A percentile compares a stretch with the other conserved stretches of the same genome.
phyloP scores from a whole-genome alignment of 2,797 vertebrate species.

The Nannoperca australis region DNA sequence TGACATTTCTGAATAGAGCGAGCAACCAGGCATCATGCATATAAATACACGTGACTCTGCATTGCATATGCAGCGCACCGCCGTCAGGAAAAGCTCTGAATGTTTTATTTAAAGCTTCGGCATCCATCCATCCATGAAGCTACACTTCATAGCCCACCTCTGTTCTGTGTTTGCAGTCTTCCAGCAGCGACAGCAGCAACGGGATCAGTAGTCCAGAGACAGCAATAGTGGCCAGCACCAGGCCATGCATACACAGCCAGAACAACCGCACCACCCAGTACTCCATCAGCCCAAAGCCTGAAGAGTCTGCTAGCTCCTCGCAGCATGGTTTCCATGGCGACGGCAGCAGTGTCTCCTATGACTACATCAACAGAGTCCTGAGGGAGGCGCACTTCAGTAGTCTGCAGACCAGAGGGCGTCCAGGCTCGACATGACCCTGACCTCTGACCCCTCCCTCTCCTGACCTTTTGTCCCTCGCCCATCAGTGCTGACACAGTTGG shows the following conservation, averaged over 20 bases:
- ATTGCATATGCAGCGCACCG: constrained; percentile 20
- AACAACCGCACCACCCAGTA: constrained; percentile 73
- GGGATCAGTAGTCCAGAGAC: constrained; percentile 92
- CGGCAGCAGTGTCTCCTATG: constrained; percentile 89
- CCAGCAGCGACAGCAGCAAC: constrained; percentile 91
- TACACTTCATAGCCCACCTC: constrained; percentile 10
- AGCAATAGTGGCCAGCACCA: constrained; percentile 80
- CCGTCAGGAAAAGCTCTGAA: constrained; percentile 20
- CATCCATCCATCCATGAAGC: constrained; percentile 17
- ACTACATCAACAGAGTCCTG: constrained; percentile 97
- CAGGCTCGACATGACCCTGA: constrained; percentile 88
- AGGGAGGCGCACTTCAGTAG: constrained; percentile 98
- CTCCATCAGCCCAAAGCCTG: constrained; percentile 86
- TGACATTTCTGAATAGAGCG: not conserved
- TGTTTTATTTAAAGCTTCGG: constrained; percentile 49
- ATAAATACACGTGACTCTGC: constrained; percentile 14
- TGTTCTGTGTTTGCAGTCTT: constrained; percentile 79
- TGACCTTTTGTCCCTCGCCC: constrained; percentile 50
- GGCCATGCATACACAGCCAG: constrained; percentile 81
- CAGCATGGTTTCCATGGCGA: constrained; percentile 84
- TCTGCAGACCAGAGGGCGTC: constrained; percentile 92
- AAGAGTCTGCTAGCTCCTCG: constrained; percentile 90
- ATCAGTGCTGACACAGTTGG: constrained; percentile 50
- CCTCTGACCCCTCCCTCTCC: constrained; percentile 51
- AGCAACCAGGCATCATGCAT: not conserved